Evolutionary conservation across 2,888 invertebrate species (phyloP).

Genomic region (Hypena proboscidalis): DNA sequence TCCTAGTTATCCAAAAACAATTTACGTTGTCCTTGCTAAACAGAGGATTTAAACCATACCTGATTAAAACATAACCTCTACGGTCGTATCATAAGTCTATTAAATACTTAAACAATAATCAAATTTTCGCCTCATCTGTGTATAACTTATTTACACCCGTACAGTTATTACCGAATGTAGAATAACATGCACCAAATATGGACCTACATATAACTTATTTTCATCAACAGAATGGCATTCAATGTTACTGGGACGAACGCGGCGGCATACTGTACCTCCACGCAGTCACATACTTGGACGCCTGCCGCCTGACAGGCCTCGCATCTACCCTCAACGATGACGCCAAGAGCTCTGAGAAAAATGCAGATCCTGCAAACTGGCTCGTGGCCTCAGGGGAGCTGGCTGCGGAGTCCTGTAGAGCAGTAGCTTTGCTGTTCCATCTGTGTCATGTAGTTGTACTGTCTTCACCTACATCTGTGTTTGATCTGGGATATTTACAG

Average conservation of each 20-base stretch:
- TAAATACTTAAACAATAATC: too few relatives aligned
- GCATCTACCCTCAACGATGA: slow-evolving; percentile 65
- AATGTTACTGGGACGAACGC: slow-evolving; percentile 85
- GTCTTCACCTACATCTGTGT: slow-evolving; percentile 81
- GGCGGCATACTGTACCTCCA: slow-evolving; percentile 82
- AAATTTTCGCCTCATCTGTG: too few relatives aligned
- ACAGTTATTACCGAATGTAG: too few relatives aligned
- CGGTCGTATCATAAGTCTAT: too few relatives aligned
- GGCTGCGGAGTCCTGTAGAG: slow-evolving; percentile 85
- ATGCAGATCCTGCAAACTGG: slow-evolving; percentile 84
- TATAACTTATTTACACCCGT: too few relatives aligned
- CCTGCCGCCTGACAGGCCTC: slow-evolving; percentile 60
- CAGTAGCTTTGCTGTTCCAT: slow-evolving; percentile 91
- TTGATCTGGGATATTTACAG: slow-evolving; percentile 93
- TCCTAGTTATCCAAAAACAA: background rate
- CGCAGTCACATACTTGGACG: slow-evolving; percentile 78
- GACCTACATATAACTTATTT: too few relatives aligned
- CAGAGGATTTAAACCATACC: too few relatives aligned
- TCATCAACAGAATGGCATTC: slow-evolving; percentile 77
- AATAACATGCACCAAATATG: too few relatives aligned
- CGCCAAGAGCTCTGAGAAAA: slow-evolving; percentile 67
- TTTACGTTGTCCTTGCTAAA: too few relatives aligned
- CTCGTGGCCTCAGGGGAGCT: slow-evolving; percentile 85
- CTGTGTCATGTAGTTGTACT: slow-evolving; percentile 90
- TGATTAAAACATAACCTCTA: too few relatives aligned